Conservation (phyloP, 2,888 invertebrate species). For the Tachystola acroxantha region DNA sequence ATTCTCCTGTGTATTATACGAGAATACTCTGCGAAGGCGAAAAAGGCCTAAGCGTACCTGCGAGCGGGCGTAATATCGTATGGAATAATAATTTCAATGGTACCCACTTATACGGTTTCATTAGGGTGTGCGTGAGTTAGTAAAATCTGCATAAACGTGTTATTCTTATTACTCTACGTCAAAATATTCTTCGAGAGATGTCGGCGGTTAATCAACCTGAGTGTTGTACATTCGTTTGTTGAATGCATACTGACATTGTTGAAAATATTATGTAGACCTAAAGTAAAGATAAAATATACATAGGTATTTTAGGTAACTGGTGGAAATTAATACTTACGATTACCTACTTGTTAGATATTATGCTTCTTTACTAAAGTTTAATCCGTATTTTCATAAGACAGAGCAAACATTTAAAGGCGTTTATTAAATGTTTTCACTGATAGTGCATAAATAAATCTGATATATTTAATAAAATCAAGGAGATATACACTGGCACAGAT, state of each 20-base stretch:
- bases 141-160: constrained; percentile 60
- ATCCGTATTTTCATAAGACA: no score
- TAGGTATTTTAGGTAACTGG: no score
- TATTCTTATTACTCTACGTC: constrained; percentile 48
- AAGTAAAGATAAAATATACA: no score
- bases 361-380: no score
- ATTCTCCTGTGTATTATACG: constrained; percentile 25
- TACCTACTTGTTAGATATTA: no score
- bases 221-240: not conserved
- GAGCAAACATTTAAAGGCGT: no score
- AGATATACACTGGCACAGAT: no score
- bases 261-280: not conserved
- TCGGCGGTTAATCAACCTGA: constrained; percentile 19
- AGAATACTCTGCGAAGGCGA: constrained; percentile 22
- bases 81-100: constrained; percentile 51
- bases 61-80: constrained; percentile 31
- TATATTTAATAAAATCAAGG: no score
- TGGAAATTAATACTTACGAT: no score
- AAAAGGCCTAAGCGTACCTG: constrained; percentile 34
- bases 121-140: constrained; percentile 53
- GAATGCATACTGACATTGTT: not conserved
- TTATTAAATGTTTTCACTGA: no score
- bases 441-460: no score
- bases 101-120: constrained; percentile 56
- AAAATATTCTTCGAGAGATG: constrained; percentile 36